Conservation (phyloP, 2,888 invertebrate species). For the Agrochola macilenta region DNA sequence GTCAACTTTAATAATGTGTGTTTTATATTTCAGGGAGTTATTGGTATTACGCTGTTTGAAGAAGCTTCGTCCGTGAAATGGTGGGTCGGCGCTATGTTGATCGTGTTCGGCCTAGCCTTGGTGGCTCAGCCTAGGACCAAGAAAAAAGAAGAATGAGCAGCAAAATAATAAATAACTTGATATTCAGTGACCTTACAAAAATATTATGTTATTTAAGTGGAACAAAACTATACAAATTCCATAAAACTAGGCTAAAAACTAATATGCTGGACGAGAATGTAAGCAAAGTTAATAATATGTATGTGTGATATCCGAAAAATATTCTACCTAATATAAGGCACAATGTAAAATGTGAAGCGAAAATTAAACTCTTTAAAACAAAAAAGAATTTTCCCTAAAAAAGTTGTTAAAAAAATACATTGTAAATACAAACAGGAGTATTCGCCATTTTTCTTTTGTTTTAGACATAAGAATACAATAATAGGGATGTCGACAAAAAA, state of each 20-base stretch:
- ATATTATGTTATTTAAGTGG: not conserved
- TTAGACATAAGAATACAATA: too few species aligned
- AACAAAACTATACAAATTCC: not conserved
- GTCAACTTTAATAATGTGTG: not conserved
- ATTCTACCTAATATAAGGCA: not conserved
- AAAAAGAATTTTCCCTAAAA: not conserved
- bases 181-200: not conserved
- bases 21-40: slow-evolving; percentile 91
- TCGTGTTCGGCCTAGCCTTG: slow-evolving; percentile 93
- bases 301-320: too few species aligned
- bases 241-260: not conserved
- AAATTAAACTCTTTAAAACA: not conserved
- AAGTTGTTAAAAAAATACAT: not conserved
- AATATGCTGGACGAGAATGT: too few species aligned
- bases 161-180: not conserved
- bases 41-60: slow-evolving; percentile 93
- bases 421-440: not conserved
- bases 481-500: too few species aligned
- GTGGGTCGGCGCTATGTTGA: slow-evolving; percentile 93
- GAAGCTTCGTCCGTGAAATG: slow-evolving; percentile 93
- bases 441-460: not conserved
- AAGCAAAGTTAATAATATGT: not conserved
- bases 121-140: slow-evolving; percentile 85
- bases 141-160: slow-evolving; percentile 68
- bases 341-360: not conserved